These are phyloP conservation scores for Incurvaria masculella DNA, from an alignment of 2,888 invertebrate species.

Conservation along the genomic window DNA sequence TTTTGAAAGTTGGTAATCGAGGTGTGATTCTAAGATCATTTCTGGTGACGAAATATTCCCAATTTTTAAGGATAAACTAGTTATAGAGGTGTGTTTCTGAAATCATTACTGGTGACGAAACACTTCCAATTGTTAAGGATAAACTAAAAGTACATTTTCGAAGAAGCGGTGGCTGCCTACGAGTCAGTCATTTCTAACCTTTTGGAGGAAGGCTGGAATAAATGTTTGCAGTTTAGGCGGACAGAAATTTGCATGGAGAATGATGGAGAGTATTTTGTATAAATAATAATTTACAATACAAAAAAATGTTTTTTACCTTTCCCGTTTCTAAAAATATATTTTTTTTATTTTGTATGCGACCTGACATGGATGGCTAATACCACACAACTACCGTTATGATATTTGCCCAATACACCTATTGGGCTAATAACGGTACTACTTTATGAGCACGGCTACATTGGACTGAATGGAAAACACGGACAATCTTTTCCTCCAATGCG, in stretches of 20 bases:
- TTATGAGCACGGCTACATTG: no score
- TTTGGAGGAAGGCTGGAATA: background rate
- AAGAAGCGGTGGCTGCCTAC: background rate
- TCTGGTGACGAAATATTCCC: background rate
- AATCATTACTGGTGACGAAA: background rate
- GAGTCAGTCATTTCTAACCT: background rate
- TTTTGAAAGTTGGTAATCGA: background rate
- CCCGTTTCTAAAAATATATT: no score
- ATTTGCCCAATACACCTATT: no score
- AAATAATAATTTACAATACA: no score
- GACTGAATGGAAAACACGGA: no score
- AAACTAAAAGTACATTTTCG: background rate
- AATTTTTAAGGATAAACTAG: background rate
- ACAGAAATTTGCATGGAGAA: background rate
- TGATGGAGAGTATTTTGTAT: background rate
- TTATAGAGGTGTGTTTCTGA: background rate
- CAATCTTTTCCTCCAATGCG: no score
- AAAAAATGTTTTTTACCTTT: no score
- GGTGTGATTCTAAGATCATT: background rate
- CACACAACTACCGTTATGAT: no score
- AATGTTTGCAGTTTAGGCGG: background rate
- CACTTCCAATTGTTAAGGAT: background rate
- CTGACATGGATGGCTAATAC: no score
- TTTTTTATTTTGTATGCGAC: no score
- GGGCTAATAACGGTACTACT: no score